Evolutionary conservation across 92 coral and sea anemone species (phyloP), one percentile per base, ranked within the genome.

Genomic region (Porites lobata): DNA sequence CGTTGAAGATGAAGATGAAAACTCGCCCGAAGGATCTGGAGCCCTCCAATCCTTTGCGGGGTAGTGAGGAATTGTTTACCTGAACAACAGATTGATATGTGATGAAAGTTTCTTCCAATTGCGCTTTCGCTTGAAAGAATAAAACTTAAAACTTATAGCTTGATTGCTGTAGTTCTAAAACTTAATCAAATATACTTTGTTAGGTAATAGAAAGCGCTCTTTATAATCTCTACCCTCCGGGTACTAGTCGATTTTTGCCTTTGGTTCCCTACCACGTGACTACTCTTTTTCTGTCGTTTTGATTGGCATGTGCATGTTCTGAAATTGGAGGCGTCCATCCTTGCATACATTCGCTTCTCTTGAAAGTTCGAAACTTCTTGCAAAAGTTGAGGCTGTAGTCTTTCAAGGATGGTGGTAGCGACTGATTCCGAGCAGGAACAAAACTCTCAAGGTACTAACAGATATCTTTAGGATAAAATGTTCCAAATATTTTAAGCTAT

Each of bases 251-350:
- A 6, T 32, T 19, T 24, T 10, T 2, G 14, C 19, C 3, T n/a
- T 70, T 70, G 6, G 12, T 71, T 70, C 29, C 9, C 3, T 56
- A 6, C 14, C 86, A 82, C 78, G 86, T 82, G 86, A 82, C 17
- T 0, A 38, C 47, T 38, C 57, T 3, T 3, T 19, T 82, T 71
- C 77, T 9, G 59, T 7, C 71, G 14, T n/a, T 82, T 57, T 82
- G 78, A 82, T 82, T 82, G 86, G 86, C 86, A 82, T 82, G 86
- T 82, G 65, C 69, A 10, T 58, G 77, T 69, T 32, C 76, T 65
- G 32, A 59, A 82, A 54, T 70, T 75, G 62, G 64, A 75, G 18
- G 32, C 15, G 12, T 9, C 43, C 78, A n/a, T 50, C 59, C 57
- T 18, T 72, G 19, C 50, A 22, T 22, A 22, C 24, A 52, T 75